Evolutionary conservation across 2,113 vertebrate genomes (phyloP).

Genomic region (Sapayoa aenigma): DNA sequence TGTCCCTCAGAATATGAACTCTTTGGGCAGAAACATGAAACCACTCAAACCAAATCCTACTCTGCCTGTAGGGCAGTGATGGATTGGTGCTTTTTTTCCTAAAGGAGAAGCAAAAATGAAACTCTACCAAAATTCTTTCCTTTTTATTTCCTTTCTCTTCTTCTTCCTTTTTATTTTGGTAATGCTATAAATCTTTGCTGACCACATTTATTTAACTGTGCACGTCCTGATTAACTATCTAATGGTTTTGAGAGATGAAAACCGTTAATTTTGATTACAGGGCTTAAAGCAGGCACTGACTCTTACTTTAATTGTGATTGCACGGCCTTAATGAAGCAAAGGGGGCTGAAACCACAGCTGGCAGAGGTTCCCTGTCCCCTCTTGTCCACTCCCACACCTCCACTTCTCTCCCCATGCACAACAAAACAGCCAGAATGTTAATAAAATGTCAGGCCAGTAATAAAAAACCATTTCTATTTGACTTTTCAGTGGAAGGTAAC

Average conservation of each 20-base stretch:
- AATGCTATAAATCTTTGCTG: not conserved
- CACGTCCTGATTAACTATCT: not conserved
- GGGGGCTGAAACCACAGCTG: not conserved
- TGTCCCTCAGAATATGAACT: not conserved
- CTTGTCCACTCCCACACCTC: not conserved
- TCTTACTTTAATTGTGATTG: not conserved
- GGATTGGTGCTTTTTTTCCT: not conserved
- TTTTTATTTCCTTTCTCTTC: not conserved
- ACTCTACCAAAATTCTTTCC: not conserved
- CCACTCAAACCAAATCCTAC: not conserved
- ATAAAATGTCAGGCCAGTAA: not conserved
- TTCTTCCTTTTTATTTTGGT: not conserved
- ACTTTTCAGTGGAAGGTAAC: not conserved
- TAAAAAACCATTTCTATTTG: not conserved
- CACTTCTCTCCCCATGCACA: not conserved
- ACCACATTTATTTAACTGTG: not conserved
- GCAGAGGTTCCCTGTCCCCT: not conserved
- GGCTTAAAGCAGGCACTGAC: not conserved
- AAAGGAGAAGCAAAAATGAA: not conserved
- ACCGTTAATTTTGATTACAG: slow-evolving; percentile 39
- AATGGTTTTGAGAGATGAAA: not conserved
- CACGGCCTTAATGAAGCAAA: not conserved
- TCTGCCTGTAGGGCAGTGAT: not conserved
- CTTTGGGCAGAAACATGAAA: not conserved
- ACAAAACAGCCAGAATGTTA: not conserved